Percentiles rank a stretch among this genome's conserved stretches.
Conservation (phyloP, 2,113 vertebrate species). For the Grallaria varia region DNA sequence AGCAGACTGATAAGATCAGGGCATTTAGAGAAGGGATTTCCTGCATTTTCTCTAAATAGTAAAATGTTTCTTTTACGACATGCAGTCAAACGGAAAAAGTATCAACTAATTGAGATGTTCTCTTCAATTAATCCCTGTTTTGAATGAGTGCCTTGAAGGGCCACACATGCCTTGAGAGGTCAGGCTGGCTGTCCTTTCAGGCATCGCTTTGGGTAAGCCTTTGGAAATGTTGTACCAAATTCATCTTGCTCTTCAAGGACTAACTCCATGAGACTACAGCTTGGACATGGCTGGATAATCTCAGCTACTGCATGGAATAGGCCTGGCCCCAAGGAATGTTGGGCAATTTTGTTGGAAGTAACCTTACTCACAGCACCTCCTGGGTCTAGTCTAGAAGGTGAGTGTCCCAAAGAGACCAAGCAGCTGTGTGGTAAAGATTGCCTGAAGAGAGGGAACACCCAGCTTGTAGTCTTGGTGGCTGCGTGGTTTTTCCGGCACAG, state of each 20-base stretch:
- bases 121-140: slow-evolving; percentile 7
- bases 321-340: background rate
- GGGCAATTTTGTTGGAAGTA: background rate
- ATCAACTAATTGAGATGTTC: slow-evolving; percentile 15
- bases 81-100: background rate
- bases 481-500: background rate
- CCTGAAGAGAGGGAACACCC: background rate
- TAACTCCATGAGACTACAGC: background rate
- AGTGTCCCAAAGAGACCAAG: background rate
- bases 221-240: background rate
- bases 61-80: background rate
- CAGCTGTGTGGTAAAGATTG: background rate
- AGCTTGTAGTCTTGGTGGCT: fast-evolving
- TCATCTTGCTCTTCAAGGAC: background rate
- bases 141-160: background rate
- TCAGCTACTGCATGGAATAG: background rate
- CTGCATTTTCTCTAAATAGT: background rate
- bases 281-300: background rate
- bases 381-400: background rate
- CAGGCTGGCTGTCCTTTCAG: background rate
- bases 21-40: slow-evolving; percentile 1
- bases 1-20: background rate
- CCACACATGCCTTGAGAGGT: background rate
- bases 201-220: background rate
- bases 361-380: background rate